Conservation (phyloP, 2,113 vertebrate genomes). For the Heterotis niloticus region DNA sequence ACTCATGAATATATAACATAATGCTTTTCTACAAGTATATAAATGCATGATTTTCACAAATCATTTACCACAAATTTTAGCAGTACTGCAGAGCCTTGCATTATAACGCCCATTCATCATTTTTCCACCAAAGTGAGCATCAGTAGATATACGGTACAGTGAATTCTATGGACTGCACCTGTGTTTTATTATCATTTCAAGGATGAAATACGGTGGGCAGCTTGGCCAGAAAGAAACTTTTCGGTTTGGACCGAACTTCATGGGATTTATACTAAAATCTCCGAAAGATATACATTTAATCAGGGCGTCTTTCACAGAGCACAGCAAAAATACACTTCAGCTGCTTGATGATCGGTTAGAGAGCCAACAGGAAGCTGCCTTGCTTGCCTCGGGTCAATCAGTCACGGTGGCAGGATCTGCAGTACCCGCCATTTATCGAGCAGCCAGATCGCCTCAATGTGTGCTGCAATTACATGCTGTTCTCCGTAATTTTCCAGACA, state of each 20-base stretch:
- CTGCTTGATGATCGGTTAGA: background rate
- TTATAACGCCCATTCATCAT: no score
- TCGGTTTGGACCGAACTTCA: background rate
- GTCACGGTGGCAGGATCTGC: background rate
- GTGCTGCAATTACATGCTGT: constrained; percentile 12
- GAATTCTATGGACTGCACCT: no score
- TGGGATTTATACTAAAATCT: background rate
- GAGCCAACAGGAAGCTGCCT: background rate
- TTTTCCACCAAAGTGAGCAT: no score
- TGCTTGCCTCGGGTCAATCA: background rate
- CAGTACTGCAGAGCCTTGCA: no score
- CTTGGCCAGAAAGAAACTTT: background rate
- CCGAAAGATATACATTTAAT: background rate
- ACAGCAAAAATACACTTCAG: background rate
- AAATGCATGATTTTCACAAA: no score
- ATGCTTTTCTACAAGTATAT: no score
- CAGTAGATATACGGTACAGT: no score
- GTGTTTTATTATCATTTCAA: no score
- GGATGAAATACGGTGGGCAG: no score
- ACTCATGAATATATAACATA: no score
- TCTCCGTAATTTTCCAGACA: background rate
- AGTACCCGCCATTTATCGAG: background rate
- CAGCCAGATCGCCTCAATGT: background rate
- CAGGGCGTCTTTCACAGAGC: background rate
- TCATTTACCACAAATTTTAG: no score